Evolutionary conservation across 2,888 invertebrate species (phyloP).

Genomic region (Platypus cylindrus): DNA sequence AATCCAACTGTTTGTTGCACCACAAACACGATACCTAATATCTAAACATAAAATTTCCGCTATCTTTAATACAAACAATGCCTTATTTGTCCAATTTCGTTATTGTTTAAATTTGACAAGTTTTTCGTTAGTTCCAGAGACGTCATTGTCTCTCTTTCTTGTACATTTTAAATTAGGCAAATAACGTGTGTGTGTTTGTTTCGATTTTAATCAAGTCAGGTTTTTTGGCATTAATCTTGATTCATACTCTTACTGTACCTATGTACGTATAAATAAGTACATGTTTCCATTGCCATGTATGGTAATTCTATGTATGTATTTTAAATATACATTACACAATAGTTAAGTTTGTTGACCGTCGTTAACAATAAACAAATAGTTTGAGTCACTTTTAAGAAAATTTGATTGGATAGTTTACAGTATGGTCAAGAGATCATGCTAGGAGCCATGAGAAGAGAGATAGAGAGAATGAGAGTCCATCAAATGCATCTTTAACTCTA

Average conservation of each 20-base stretch:
- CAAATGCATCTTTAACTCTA: no score
- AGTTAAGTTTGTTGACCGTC: not conserved
- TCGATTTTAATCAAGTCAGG: slow-evolving; percentile 5
- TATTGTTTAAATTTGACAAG: slow-evolving; percentile 7
- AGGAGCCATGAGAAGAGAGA: no score
- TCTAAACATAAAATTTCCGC: no score
- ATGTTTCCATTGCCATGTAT: slow-evolving; percentile 1
- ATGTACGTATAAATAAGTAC: no score
- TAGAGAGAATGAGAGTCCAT: no score
- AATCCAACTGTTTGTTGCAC: no score
- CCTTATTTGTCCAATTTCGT: slow-evolving; percentile 7
- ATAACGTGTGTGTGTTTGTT: slow-evolving; percentile 4
- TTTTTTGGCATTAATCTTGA: slow-evolving; percentile 5
- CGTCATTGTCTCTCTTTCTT: slow-evolving; percentile 4
- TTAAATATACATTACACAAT: slow-evolving; percentile 3
- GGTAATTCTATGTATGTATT: slow-evolving; percentile 4
- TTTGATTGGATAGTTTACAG: no score
- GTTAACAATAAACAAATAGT: no score
- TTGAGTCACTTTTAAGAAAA: no score
- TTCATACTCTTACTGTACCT: no score
- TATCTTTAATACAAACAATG: slow-evolving; percentile 6
- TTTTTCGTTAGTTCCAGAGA: slow-evolving; percentile 7
- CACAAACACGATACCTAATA: no score
- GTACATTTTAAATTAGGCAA: slow-evolving; percentile 4
- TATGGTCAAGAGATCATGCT: no score